Evolutionary conservation across 2,113 vertebrate genomes (phyloP), one percentile per base, ranked within the genome.

Genomic region (Natator depressus): DNA sequence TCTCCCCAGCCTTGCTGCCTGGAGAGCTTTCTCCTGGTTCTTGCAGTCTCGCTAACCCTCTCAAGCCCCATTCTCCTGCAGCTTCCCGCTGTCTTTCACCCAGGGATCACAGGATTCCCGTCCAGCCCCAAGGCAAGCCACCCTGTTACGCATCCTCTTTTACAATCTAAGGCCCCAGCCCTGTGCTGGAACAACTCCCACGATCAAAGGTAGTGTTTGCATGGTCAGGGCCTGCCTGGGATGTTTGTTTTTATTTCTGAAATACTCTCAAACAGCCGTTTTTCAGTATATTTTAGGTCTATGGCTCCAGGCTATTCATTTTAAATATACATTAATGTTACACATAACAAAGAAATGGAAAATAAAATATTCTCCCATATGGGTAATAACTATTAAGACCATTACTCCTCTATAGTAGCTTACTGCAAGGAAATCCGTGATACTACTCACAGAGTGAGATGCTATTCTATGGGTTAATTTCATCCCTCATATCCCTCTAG

Each of bases 201-300:
- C 11, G 75, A 22, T 29, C 20, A 25, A 72, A 89, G 90, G 42
- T 1, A 83, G 79, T 25, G 84, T 88, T 91, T 93, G n/a, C 81
- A 96, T 89, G 62, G 65, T 91, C 87, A 87, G 49, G 46, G 46
- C 53, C 86, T 91, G 54, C 54, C 94, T 75, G 87, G 3, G 1
- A 38, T 85, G 90, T 65, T 89, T 78, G 54, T 87, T 93, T 95
- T 94, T 95, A 91, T 95, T 91, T 69, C 84, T 84, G 88, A 94
- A 42, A 85, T 91, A 75, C 50, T 97, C 91, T 80, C 88, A 80
- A 96, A 88, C 31, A 42, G 38, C 92, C 88, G 72, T 86, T 96
- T 96, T 95, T 90, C 87, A 91, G 65, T 55, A 93, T 83, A 84
- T 96, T 86, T 85, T 93, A 59, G 78, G 51, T 96, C 87, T 79